These are phyloP conservation scores for Vulpes vulpes DNA, from an alignment of 2,113 vertebrate species.

Conservation along the genomic window DNA sequence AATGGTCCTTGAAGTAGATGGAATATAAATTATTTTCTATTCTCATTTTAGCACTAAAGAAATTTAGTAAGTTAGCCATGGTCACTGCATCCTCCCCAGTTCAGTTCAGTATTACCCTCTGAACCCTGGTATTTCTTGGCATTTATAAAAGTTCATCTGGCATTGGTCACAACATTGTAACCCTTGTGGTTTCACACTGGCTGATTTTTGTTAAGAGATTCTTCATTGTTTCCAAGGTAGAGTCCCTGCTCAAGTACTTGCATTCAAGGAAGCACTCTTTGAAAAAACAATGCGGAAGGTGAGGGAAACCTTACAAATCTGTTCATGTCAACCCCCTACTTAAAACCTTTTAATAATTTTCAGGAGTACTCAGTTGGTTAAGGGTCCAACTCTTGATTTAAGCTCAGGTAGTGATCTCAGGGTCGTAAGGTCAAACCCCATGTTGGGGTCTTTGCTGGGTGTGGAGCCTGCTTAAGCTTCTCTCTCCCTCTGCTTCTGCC, in stretches of 20 bases:
- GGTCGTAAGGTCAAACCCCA: neutral
- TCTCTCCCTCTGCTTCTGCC: neutral
- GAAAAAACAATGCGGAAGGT: neutral
- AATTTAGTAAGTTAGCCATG: neutral
- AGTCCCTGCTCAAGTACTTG: neutral
- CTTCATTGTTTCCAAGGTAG: neutral
- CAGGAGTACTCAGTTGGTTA: neutral
- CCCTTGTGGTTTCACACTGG: neutral
- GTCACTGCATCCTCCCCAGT: neutral
- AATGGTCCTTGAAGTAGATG: neutral
- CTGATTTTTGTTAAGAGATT: neutral
- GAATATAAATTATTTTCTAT: neutral
- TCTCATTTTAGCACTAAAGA: neutral
- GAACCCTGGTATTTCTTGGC: neutral
- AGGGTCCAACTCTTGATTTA: neutral
- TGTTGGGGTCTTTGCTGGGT: rapidly evolving
- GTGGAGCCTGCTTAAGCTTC: neutral
- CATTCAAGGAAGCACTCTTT: neutral
- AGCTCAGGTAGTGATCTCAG: neutral
- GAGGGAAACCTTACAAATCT: neutral
- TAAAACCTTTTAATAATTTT: neutral
- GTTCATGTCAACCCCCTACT: neutral
- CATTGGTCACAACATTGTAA: neutral
- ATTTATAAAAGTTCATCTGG: neutral
- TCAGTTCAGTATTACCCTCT: neutral